These are phyloP conservation scores for Camptogramma bilineatum DNA, from an alignment of 2,888 invertebrate species.

Conservation along the genomic window DNA sequence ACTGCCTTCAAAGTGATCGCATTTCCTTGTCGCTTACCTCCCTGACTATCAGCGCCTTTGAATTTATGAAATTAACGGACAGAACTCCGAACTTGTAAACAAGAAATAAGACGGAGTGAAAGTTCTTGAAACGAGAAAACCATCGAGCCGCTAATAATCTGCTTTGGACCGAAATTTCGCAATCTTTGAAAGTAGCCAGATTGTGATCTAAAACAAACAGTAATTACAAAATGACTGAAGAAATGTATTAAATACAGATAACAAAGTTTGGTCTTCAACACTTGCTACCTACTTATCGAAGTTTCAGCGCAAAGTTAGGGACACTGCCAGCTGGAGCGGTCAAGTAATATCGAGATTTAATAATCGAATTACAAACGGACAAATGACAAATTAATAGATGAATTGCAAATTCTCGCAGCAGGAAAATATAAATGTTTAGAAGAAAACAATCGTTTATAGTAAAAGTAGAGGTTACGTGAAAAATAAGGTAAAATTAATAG, in stretches of 20 bases:
- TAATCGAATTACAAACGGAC: neutral
- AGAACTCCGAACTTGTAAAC: conserved; percentile 21
- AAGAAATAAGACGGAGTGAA: conserved; percentile 25
- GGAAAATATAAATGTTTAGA: too few species aligned
- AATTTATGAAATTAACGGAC: conserved; percentile 5
- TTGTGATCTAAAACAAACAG: conserved; percentile 17
- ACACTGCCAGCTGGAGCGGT: conserved; percentile 8
- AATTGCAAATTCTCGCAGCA: neutral
- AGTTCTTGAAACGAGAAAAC: conserved; percentile 22
- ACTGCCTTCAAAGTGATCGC: neutral
- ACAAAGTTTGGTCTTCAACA: conserved; percentile 23
- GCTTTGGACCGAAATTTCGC: conserved; percentile 23
- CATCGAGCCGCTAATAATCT: conserved; percentile 23
- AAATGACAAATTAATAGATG: neutral
- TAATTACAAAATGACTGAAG: conserved; percentile 18
- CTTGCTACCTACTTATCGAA: conserved; percentile 22
- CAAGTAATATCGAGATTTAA: neutral
- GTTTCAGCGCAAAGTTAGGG: conserved; percentile 7
- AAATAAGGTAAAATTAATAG: too few species aligned
- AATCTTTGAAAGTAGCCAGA: conserved; percentile 23
- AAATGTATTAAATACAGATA: conserved; percentile 9
- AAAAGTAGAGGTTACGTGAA: too few species aligned
- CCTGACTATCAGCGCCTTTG: neutral
- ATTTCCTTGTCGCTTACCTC: neutral
- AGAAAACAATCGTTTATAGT: too few species aligned